Conservation (phyloP, 1,140 invertebrate species). For the Drosophila lowei region DNA sequence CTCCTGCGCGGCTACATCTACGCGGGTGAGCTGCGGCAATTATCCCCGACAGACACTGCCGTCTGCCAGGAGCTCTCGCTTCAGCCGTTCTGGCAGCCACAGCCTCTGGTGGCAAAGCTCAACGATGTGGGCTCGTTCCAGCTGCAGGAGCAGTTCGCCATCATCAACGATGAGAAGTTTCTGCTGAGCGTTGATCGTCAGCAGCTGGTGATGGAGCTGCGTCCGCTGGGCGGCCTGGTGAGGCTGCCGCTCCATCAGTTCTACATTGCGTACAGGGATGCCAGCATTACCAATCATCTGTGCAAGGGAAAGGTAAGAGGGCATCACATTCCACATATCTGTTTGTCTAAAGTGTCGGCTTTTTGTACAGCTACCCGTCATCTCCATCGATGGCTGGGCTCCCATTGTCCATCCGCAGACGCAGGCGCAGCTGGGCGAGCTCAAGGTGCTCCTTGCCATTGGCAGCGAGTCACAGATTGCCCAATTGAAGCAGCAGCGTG, state of each 20-base stretch:
- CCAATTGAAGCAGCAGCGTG: conserved; percentile 84
- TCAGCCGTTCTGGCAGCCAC: conserved; percentile 72
- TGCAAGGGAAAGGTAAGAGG: conserved; percentile 70
- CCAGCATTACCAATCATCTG: conserved; percentile 84
- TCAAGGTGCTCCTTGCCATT: conserved; percentile 85
- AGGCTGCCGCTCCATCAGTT: conserved; percentile 86
- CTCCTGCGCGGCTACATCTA: conserved; percentile 70
- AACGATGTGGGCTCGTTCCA: conserved; percentile 37
- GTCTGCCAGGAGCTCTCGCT: conserved; percentile 54
- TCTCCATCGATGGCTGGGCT: conserved; percentile 86
- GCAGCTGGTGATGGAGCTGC: conserved; percentile 85
- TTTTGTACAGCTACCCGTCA: conserved; percentile 85
- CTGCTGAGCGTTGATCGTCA: conserved; percentile 85
- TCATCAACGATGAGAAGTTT: conserved; percentile 85
- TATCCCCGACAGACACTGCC: conserved; percentile 21
- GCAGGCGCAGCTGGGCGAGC: conserved; percentile 83
- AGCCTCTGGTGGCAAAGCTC: conserved; percentile 33
- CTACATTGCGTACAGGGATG: conserved; percentile 86
- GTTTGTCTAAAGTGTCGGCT: background rate
- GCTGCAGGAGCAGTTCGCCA: conserved; percentile 84
- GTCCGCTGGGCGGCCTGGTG: conserved; percentile 84
- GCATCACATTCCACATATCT: background rate
- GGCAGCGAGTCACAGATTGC: conserved; percentile 86
- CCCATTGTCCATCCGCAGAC: conserved; percentile 84
- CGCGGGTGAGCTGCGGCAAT: conserved; percentile 60